Evolutionary conservation across 37 sponge, comb jelly and placozoan species (phyloP), one percentile per base, ranked within the genome.

Genomic region (Beroe ovata): DNA sequence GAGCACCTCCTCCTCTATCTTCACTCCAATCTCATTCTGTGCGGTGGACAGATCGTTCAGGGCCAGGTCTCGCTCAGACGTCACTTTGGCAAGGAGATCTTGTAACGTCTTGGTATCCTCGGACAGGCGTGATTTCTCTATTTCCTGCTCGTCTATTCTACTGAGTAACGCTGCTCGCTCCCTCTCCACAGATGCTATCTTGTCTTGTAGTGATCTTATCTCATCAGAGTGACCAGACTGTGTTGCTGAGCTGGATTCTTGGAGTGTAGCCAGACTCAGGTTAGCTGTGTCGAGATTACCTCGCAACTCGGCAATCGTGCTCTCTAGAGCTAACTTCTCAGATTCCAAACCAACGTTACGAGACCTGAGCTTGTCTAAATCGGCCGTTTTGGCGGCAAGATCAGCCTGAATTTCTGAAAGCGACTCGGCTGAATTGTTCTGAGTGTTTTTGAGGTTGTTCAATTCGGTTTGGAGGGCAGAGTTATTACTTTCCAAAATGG

Each of bases 391-490:
- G 35, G 35, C 11, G 16, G 42, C 35, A 6, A 36, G 18, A 16
- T 29, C 71, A 29, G 71, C 35, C 38, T 36, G 38, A 69, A 25
- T 25, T 6, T 69, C 71, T 11, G 71, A 36, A 4, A 62, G 63
- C 4, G 28, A 28, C 8, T n/a, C 47, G 28, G 54, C 54, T 4
- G 42, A 42, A 54, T 21, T 36, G 29, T 25, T 25, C 26, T 41
- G 28, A 29, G 28, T 77, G 54, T 77, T 77, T 35, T 77, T 77
- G n/a, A 77, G 35, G 28, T 77, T 77, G 54, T 77, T 77, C 8
- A 42, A 3, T 26, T 77, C 84, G 2, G 54, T 77, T 40, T 77
- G 84, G n/a, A 77, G 54, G 47, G 84, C 41, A 77, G 41, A 30
- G 21, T 32, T 19, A 16, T 26, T 66, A 66, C 32, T 30, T 66